phyloP scores from a whole-genome alignment of 1,140 invertebrate genomes.

The Procambarus virginalis region DNA sequence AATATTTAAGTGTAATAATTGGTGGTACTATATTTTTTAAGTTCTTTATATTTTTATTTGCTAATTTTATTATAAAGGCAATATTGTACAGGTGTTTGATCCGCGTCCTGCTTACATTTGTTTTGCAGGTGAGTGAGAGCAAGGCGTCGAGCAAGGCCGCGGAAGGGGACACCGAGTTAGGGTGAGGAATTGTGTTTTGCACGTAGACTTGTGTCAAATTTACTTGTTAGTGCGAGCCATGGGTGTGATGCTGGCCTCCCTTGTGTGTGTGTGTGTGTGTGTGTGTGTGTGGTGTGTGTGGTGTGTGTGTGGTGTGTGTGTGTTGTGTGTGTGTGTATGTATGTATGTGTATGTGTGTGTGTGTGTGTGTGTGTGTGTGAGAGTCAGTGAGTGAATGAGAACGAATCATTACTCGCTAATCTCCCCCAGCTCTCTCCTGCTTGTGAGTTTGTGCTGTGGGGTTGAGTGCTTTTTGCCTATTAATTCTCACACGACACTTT shows the following conservation, averaged over 20 bases:
- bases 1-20: too few species aligned
- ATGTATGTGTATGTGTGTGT: too few species aligned
- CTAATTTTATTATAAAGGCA: background rate
- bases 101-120: conserved; percentile 32
- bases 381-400: too few species aligned
- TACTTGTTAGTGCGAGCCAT: background rate
- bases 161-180: conserved; percentile 43
- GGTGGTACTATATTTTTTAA: too few species aligned
- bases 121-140: conserved; percentile 52
- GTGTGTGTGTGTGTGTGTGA: too few species aligned
- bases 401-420: too few species aligned
- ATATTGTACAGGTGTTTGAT: conserved; percentile 13
- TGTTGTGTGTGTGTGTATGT: too few species aligned
- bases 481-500: too few species aligned
- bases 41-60: background rate
- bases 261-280: background rate
- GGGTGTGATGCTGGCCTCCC: background rate
- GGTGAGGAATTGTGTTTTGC: conserved; percentile 25
- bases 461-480: too few species aligned
- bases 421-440: too few species aligned
- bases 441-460: too few species aligned
- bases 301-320: too few species aligned
- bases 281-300: background rate
- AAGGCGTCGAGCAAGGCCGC: conserved; percentile 42
- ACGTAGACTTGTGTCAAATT: background rate